Conservation (phyloP, 2,888 invertebrate genomes). For the Ornithoptera priamus region DNA sequence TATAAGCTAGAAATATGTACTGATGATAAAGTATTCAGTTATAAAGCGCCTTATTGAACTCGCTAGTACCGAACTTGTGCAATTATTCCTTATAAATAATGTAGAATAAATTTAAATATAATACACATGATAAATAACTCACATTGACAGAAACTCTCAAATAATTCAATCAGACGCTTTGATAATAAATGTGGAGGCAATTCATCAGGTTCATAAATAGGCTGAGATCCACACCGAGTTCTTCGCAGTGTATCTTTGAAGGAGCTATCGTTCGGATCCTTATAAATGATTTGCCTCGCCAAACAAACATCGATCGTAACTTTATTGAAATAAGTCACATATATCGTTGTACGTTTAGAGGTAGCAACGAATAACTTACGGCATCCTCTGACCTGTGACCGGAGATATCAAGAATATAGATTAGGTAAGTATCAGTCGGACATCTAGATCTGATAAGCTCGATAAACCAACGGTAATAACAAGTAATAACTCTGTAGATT, state of each 20-base stretch:
- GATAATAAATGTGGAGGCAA: slow-evolving; percentile 50
- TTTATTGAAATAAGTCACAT: slow-evolving; percentile 39
- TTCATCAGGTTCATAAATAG: slow-evolving; percentile 61
- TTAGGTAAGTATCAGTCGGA: slow-evolving; percentile 53
- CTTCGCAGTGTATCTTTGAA: slow-evolving; percentile 43
- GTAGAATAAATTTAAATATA: slow-evolving; percentile 18
- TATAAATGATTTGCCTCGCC: slow-evolving; percentile 32
- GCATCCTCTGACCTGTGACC: slow-evolving; percentile 69
- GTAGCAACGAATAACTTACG: slow-evolving; percentile 48
- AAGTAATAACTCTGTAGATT: slow-evolving; percentile 49
- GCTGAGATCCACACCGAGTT: slow-evolving; percentile 50
- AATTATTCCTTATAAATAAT: not conserved
- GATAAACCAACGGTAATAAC: slow-evolving; percentile 52
- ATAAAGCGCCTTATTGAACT: no score
- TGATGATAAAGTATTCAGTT: no score
- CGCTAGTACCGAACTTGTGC: not conserved
- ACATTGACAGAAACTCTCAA: slow-evolving; percentile 29
- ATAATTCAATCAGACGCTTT: slow-evolving; percentile 40
- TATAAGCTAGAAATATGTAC: no score
- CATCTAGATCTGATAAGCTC: slow-evolving; percentile 53
- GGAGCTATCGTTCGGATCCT: slow-evolving; percentile 46
- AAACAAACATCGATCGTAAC: slow-evolving; percentile 50
- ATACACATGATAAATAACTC: slow-evolving; percentile 24
- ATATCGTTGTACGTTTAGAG: slow-evolving; percentile 35
- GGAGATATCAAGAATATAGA: slow-evolving; percentile 61